Evolutionary conservation across 2,113 vertebrate species (phyloP).

Genomic region (Scartelaos histophorus): DNA sequence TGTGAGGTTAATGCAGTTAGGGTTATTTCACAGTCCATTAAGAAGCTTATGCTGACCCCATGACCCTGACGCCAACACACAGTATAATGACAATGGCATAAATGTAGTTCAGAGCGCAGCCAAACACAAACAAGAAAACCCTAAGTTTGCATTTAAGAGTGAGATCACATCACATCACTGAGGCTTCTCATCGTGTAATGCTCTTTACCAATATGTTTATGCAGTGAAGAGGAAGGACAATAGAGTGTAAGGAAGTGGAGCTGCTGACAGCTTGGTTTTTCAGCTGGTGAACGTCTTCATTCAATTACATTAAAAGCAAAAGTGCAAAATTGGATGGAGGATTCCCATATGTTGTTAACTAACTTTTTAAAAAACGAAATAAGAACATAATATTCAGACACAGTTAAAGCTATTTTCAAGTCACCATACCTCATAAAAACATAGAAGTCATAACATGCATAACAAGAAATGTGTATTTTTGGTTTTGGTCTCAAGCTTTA

Average conservation of each 20-base stretch:
- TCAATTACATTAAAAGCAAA: slow-evolving; percentile 64
- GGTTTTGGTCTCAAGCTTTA: too few species aligned
- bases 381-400: neutral
- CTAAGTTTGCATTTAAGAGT: slow-evolving; percentile 89
- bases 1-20: slow-evolving; percentile 99
- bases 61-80: slow-evolving; percentile 95
- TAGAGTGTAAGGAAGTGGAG: slow-evolving; percentile 72
- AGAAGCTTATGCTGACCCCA: slow-evolving; percentile 98
- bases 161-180: slow-evolving; percentile 44
- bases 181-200: slow-evolving; percentile 78
- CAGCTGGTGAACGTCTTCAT: slow-evolving; percentile 54
- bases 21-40: slow-evolving; percentile 99
- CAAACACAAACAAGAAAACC: slow-evolving; percentile 85
- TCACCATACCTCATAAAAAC: neutral
- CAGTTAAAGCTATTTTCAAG: too few species aligned
- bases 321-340: slow-evolving; percentile 26
- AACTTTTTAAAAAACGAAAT: neutral
- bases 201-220: slow-evolving; percentile 91
- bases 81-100: slow-evolving; percentile 95
- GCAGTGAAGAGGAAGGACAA: slow-evolving; percentile 87
- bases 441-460: too few species aligned
- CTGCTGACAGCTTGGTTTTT: slow-evolving; percentile 80
- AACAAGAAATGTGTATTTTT: too few species aligned
- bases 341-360: neutral
- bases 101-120: slow-evolving; percentile 25